Evolutionary conservation across 1,140 invertebrate genomes (phyloP), one percentile per base, ranked within the genome.

Genomic region (Asobara japonica): DNA sequence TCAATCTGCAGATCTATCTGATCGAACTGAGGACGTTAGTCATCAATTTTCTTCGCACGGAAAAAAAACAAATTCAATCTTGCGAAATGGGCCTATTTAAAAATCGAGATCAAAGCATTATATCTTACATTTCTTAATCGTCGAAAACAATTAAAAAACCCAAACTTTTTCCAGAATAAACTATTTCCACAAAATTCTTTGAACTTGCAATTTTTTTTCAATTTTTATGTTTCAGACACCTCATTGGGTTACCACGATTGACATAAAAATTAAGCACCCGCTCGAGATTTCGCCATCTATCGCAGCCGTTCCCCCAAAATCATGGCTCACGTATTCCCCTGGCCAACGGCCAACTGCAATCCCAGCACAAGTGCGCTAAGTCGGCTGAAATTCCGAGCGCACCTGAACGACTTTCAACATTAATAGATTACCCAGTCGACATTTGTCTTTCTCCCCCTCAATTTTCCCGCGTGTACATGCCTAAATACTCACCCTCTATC

Each of bases 331-430:
- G 82, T 83, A 80, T 77, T 71, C 71, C 41, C 65, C 74, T 83
- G 82, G 82, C 80, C 20, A 5, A 0, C 13, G 64, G 80, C 82
- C 82, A 83, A 77, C 75, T 80, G 75, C 78, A 83, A 83, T 83
- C 82, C 69, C 71, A 79, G 80, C 79, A 74, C 76, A 76, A 75
- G 72, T 61, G 75, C 60, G 76, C 77, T 74, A 77, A 82, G 71
- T 77, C 70, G 48, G 60, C 74, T 77, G 79, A 80, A 79, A 30
- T 83, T 79, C 77, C 76, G 77, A 81, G 73, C 72, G 74, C 74
- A 83, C 79, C 78, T 79, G 80, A 65, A 80, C 77, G 76, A 78
- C 77, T 78, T 78, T 65, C 75, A 51, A 71, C 71, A 79, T 79
- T 82, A 80, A 82, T 82, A 78, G 80, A 83, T 83, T 78, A 81